Evolutionary conservation across 2,888 invertebrate genomes (phyloP), one percentile per base, ranked within the genome.

Genomic region (Orgyia antiqua): DNA sequence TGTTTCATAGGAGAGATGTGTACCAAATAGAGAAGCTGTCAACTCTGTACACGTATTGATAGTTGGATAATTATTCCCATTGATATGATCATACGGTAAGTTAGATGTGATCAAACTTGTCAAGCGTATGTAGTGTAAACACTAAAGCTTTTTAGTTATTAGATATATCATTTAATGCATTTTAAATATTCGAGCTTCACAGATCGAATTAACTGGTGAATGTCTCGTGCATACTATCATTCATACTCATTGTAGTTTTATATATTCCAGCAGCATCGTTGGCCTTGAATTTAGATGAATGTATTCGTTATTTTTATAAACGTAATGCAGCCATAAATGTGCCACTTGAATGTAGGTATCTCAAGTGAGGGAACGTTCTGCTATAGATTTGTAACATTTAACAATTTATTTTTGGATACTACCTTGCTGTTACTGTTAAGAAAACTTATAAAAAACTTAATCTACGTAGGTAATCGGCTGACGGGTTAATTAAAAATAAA

Each of bases 61-160:
- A 66, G 64, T 76, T 69, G 74, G 78, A 77, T 71, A 4, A 61
- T 56, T 70, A 68, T 75, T 69, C 72, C 60, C 72, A 71, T 77
- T 76, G 59, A 61, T 74, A 68, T 64, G 67, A 60, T 58, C 58
- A 47, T 65, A 76, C 77, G 84, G 84, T 86, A 86, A 86, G 84
- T 86, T 74, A 68, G 70, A 70, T 73, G 71, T 75, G 55, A 68
- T 64, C 63, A 62, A 65, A 60, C 55, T 59, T 61, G 62, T 53
- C 55, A 58, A 67, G 56, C 61, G 67, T 24, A 56, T 50, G 79
- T 79, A 82, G 80, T 77, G 65, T 73, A 70, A 63, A 68, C 62
- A 68, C 74, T 52, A 59, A 57, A 65, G 77, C 77, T 80, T 82
- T 64, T 75, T 84, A 83, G 80, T 64, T 38, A 54, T 66, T 83